Evolutionary conservation across 2,797 vertebrate genomes (phyloP), one percentile per base, ranked within the genome.

Genomic region (Syngnathus rostellatus): DNA sequence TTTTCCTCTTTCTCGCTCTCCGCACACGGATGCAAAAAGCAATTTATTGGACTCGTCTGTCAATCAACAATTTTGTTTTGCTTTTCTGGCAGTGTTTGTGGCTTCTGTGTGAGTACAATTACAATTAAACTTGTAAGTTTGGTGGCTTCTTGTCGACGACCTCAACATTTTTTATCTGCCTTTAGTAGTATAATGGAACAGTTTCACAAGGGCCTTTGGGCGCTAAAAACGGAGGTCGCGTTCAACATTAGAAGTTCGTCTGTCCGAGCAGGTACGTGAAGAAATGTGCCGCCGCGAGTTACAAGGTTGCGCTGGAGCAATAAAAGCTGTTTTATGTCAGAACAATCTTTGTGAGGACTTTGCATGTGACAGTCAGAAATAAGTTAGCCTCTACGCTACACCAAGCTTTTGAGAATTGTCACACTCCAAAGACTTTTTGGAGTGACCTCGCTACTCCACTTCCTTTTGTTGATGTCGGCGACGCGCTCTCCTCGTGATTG

Each of bases 271-370:
- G 60, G 41, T 45, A 41, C n/a, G 45, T n/a, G 0, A 11, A 12
- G 38, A 39, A 40, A 60, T 41, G 58, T 40, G 16, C 40, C 14
- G n/a, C 40, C n/a, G 38, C 59, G 17, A 21, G n/a, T 37, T 38
- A 53, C 50, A 53, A 41, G 17, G 37, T 37, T 31, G 14, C 41
- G 4, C 41, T 5, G 39, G 38, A 81, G 59, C 39, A 25, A 25
- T 25, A 23, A 62, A 62, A 62, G 60, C 43, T 60, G 65, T 73
- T 31, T 71, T 46, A 60, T 8, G 40, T 25, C 12, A 81, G 73
- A 77, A 76, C 81, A 83, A 85, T 85, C 81, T 81, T 75, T 63
- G 70, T 77, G 75, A 77, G 80, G 82, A 85, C 85, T 89, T 83
- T 63, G 80, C 62, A 58, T 83, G 76, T 76, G 76, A 66, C 71